Base-by-base conservation (phyloP, 2,888 invertebrate genomes). In the Phengaris arion region DNA sequence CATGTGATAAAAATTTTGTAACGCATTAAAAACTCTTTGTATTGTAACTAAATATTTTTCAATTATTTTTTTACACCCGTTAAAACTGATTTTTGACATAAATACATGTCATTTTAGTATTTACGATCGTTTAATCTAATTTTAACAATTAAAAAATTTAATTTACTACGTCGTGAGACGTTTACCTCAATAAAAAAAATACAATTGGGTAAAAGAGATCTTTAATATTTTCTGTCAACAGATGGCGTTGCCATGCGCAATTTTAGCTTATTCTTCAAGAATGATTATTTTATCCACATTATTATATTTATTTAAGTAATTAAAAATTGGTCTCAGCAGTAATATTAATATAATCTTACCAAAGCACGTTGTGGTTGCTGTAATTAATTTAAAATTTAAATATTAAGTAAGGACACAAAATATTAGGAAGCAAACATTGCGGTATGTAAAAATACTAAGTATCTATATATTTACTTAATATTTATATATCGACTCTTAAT, bases 1-100 rank as follows among this genome's bases (percentile, higher is more conserved):
- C 7, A 45, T 12, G 54, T 54, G 52, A 64, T 64, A 64, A 64
- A 6, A 52, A 35, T 54, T 72, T 72, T 72, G 72, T 72, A 35
- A 54, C 35, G 13, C 12, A 72, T 54, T 35, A 13, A 54, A 22
- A 6, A 35, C 22, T 72, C 10, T 51, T 22, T 15, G 12, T 13
- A 48, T 22, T 72, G 51, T 72, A 72, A 46, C 48, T 72, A 10
- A 54, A 35, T 52, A 46, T 52, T 48, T 3, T 69, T 46, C 68
- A 13, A 68, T 68, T 46, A 45, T 68, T 35, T 35, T 35, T 35
- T 69, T 9, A 64, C 35, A 64, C 64, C 35, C 35, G 64, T 45
- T 45, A 10, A 64, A 64, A 35, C 64, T 10, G 35, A 7, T 64
- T 64, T 64, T 64, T 64, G 64, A 64, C 35, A 13, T 13, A 35